Percentiles rank a stretch among this genome's conserved stretches.
Evolutionary conservation across 2,888 invertebrate species (phyloP).

Genomic region (Rutpela maculata): DNA sequence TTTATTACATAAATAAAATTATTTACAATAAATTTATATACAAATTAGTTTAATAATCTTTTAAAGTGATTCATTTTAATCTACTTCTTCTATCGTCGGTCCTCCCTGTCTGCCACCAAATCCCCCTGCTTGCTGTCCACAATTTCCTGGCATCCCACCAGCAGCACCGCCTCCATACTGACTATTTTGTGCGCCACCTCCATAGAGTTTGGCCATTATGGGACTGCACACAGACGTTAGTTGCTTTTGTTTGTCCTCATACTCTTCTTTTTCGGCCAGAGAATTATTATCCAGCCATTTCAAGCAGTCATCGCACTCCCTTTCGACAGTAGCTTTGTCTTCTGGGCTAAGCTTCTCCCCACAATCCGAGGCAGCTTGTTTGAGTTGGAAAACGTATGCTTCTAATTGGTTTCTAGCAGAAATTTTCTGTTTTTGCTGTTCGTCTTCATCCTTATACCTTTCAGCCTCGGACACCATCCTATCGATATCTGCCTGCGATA

Average conservation of each 20-base stretch:
- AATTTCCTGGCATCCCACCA: slow-evolving; percentile 66
- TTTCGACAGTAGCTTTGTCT: slow-evolving; percentile 78
- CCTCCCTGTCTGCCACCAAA: slow-evolving; percentile 58
- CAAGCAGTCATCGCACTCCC: slow-evolving; percentile 77
- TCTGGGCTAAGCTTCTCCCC: slow-evolving; percentile 76
- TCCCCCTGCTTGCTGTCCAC: slow-evolving; percentile 50
- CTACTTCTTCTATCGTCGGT: slow-evolving; percentile 48
- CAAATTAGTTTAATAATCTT: not conserved
- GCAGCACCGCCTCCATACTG: slow-evolving; percentile 28
- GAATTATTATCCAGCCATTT: slow-evolving; percentile 82
- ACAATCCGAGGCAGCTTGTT: slow-evolving; percentile 80
- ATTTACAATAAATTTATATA: not conserved
- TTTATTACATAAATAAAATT: not conserved
- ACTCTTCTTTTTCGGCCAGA: slow-evolving; percentile 81
- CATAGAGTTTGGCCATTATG: slow-evolving; percentile 78
- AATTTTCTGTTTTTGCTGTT: slow-evolving; percentile 81
- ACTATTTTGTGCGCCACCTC: slow-evolving; percentile 40
- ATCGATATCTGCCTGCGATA: slow-evolving; percentile 89
- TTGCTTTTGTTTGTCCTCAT: slow-evolving; percentile 77
- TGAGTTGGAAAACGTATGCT: slow-evolving; percentile 81
- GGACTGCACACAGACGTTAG: slow-evolving; percentile 73
- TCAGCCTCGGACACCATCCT: slow-evolving; percentile 87
- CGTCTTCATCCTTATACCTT: slow-evolving; percentile 83
- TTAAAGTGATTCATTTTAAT: slow-evolving; percentile 12
- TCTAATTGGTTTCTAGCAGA: slow-evolving; percentile 84